Percentiles rank a stretch among this genome's conserved stretches.
These are phyloP conservation scores for Drosophila nr. fundita DNA, from an alignment of 2,888 invertebrate genomes.

Conservation along the genomic window DNA sequence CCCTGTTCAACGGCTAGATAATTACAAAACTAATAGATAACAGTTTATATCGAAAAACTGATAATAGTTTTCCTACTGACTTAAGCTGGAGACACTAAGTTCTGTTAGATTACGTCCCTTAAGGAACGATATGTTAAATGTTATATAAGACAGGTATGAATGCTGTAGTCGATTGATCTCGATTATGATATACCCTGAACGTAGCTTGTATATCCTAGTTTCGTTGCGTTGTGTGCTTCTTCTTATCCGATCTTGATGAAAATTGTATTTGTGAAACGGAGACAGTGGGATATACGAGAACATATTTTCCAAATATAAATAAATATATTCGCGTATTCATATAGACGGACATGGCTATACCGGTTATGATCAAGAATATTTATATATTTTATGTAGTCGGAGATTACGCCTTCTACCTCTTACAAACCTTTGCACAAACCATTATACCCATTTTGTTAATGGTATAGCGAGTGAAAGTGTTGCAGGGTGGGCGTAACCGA, in stretches of 20 bases:
- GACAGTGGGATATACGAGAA: background rate
- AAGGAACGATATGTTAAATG: background rate
- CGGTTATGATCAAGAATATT: background rate
- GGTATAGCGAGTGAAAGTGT: background rate
- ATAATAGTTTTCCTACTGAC: background rate
- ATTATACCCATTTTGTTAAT: background rate
- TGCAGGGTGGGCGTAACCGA: background rate
- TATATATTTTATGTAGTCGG: background rate
- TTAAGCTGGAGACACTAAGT: background rate
- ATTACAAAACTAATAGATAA: background rate
- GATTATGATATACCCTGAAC: background rate
- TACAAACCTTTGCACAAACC: background rate
- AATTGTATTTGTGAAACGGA: background rate
- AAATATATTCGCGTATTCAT: background rate
- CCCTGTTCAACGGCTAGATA: background rate
- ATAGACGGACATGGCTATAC: background rate
- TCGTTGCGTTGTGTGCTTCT: background rate
- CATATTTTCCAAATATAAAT: background rate
- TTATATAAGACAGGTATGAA: background rate
- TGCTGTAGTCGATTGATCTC: background rate
- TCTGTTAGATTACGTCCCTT: background rate
- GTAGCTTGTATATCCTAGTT: background rate
- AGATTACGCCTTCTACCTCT: background rate
- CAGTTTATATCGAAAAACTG: conserved; percentile 1
- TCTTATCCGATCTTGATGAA: background rate